Conservation (phyloP, 2,888 invertebrate species). For the Acronicta aceris region DNA sequence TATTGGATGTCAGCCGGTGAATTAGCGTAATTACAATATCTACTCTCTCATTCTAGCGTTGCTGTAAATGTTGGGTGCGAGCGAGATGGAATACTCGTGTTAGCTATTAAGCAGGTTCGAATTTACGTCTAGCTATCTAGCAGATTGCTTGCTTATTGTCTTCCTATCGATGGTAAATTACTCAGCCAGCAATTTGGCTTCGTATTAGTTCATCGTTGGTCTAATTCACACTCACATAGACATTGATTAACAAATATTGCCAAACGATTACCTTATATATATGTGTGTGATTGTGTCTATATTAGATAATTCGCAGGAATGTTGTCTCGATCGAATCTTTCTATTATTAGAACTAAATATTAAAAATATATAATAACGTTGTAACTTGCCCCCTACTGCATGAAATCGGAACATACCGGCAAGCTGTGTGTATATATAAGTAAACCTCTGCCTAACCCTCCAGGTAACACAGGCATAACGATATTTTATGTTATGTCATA, state of each 20-base stretch:
- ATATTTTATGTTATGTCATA: no score
- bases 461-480: no score
- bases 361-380: no score
- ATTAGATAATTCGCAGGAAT: neutral
- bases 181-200: slow-evolving; percentile 27
- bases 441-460: no score
- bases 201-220: slow-evolving; percentile 48
- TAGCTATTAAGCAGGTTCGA: slow-evolving; percentile 43
- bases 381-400: no score
- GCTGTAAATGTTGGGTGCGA: slow-evolving; percentile 20
- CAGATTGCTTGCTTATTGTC: slow-evolving; percentile 59
- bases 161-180: slow-evolving; percentile 59
- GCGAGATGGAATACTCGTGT: slow-evolving; percentile 21
- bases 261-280: neutral
- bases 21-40: slow-evolving; percentile 50
- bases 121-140: slow-evolving; percentile 55
- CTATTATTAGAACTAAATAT: no score
- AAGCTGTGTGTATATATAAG: no score
- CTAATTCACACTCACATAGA: slow-evolving; percentile 11
- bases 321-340: neutral
- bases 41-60: slow-evolving; percentile 15
- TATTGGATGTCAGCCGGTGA: slow-evolving; percentile 43
- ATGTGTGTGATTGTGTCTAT: no score
- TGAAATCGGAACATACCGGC: no score
- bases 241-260: slow-evolving; percentile 1